Percentiles rank a stretch among this genome's conserved stretches.
Conservation (phyloP, 2,113 vertebrate genomes). For the Ctenomys sociabilis region DNA sequence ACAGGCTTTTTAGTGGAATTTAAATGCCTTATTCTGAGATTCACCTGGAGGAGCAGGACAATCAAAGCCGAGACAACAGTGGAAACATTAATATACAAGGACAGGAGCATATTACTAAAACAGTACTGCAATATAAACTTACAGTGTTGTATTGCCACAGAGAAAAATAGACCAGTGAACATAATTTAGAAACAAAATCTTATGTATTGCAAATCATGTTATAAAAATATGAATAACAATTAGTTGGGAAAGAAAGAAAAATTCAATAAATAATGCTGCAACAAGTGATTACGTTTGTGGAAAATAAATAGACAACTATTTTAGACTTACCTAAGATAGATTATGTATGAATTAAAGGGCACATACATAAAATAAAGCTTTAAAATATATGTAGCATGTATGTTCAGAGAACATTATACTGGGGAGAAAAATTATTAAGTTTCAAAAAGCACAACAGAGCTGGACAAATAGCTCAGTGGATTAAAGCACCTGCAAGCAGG, state of each 20-base stretch:
- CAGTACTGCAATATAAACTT: not conserved
- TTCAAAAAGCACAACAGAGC: not conserved
- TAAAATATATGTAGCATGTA: slow-evolving; percentile 12
- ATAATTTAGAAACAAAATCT: not conserved
- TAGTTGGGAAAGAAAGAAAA: not conserved
- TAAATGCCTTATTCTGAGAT: not conserved
- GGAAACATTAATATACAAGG: not conserved
- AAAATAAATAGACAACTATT: not conserved
- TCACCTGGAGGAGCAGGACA: not conserved
- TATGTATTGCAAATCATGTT: not conserved
- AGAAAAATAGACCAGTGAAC: not conserved
- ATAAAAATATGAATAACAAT: not conserved
- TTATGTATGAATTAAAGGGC: not conserved
- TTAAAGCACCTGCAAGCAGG: too few species aligned
- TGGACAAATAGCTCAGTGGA: too few species aligned
- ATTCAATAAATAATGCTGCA: slow-evolving; percentile 10
- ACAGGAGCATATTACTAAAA: not conserved
- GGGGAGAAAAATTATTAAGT: not conserved
- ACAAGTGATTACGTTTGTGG: not conserved
- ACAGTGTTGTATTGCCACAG: not conserved
- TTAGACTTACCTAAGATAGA: slow-evolving; percentile 2
- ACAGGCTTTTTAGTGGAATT: not conserved
- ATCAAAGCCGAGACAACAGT: not conserved
- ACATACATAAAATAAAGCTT: not conserved
- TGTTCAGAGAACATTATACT: not conserved